A percentile compares a stretch with the other conserved stretches of the same genome.
These are phyloP conservation scores for Lumbricus terrestris DNA, from an alignment of 2,888 invertebrate species.

Conservation along the genomic window DNA sequence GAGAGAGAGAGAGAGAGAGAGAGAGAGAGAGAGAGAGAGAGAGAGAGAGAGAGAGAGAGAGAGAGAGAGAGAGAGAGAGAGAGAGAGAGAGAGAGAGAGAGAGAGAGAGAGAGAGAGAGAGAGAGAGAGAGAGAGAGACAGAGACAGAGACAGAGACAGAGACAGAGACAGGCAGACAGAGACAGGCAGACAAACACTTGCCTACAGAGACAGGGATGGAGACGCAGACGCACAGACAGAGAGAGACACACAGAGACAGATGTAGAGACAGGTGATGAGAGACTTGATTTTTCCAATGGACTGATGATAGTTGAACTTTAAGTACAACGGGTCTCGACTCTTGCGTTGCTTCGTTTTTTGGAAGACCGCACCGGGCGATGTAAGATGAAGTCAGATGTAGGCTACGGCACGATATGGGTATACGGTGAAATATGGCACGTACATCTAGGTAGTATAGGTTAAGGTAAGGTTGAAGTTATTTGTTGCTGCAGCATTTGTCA, in stretches of 20 bases:
- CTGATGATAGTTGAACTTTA: background rate
- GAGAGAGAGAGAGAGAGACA: background rate
- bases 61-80: no score
- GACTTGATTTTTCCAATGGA: background rate
- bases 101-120: background rate
- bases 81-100: no score
- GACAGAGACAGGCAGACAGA: no score
- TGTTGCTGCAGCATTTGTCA: background rate
- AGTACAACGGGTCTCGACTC: background rate
- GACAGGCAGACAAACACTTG: no score
- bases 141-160: background rate
- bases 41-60: no score
- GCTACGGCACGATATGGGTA: no score
- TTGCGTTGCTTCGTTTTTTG: background rate
- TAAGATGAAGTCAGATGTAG: background rate
- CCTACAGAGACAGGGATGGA: background rate
- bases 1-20: no score
- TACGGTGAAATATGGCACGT: no score
- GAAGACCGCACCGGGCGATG: constrained; percentile 3
- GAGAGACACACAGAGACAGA: background rate
- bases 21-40: no score
- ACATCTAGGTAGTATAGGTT: background rate
- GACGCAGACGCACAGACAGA: background rate
- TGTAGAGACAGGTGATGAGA: no score
- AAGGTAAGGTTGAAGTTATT: background rate